A percentile compares a stretch with the other conserved stretches of the same genome.
Conservation (phyloP, 2,113 vertebrate genomes). For the Dasyurus viverrinus region DNA sequence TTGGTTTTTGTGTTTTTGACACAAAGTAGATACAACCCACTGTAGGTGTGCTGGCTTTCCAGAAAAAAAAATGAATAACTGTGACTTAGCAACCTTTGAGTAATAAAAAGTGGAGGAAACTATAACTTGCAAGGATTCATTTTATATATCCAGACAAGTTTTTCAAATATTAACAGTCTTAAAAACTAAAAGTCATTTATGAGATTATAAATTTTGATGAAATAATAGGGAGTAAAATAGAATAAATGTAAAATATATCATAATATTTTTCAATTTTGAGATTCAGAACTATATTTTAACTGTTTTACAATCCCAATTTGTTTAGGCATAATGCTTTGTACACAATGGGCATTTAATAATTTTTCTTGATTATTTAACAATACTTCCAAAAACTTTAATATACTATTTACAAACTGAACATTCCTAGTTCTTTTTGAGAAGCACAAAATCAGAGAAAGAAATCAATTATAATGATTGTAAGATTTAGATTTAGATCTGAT, state of each 20-base stretch:
- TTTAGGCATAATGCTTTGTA: not conserved
- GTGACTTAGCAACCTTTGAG: not conserved
- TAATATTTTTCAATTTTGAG: not conserved
- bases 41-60: not conserved
- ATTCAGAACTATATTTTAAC: not conserved
- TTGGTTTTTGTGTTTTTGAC: constrained; percentile 19
- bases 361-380: not conserved
- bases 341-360: not conserved
- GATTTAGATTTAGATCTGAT: not conserved
- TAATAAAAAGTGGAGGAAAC: constrained; percentile 22
- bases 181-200: not conserved
- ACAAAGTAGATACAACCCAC: not conserved
- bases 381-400: not conserved
- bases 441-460: not conserved
- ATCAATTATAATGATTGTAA: not conserved
- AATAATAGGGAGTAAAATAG: not conserved
- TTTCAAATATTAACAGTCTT: not conserved
- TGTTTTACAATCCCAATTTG: not conserved
- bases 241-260: not conserved
- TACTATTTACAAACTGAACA: not conserved
- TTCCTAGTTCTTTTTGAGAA: not conserved
- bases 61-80: not conserved
- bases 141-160: not conserved
- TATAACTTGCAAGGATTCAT: not conserved
- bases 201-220: not conserved